A percentile compares a stretch with the other conserved stretches of the same genome.
These are phyloP conservation scores for Hetaerina americana DNA, from an alignment of 1,140 invertebrate species.

Conservation along the genomic window DNA sequence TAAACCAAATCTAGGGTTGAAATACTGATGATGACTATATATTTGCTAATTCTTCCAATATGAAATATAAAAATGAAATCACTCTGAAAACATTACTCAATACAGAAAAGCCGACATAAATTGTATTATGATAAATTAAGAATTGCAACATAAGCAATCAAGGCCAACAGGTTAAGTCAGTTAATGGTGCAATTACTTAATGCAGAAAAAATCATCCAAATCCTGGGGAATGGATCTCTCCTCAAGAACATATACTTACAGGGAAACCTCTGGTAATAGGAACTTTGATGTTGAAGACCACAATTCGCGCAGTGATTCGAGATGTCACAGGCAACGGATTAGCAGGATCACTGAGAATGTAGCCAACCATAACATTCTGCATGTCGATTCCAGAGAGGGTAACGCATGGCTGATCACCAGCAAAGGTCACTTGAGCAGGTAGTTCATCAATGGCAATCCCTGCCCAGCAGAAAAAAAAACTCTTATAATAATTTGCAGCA, in stretches of 20 bases:
- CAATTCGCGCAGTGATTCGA: constrained; percentile 79
- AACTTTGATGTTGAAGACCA: constrained; percentile 82
- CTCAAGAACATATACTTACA: constrained; percentile 32
- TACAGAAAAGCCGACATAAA: too few relatives aligned
- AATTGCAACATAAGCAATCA: too few relatives aligned
- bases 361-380: constrained; percentile 73
- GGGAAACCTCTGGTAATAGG: constrained; percentile 86
- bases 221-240: too few relatives aligned
- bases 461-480: constrained; percentile 34
- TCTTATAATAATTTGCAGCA: too few relatives aligned
- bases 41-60: too few relatives aligned
- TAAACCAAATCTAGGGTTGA: too few relatives aligned
- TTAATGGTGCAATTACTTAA: too few relatives aligned
- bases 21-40: too few relatives aligned
- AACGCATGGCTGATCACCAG: constrained; percentile 82
- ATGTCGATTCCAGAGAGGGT: constrained; percentile 71
- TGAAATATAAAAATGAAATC: too few relatives aligned
- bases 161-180: too few relatives aligned
- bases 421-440: constrained; percentile 61
- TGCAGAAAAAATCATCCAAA: constrained; percentile 3
- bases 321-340: constrained; percentile 64
- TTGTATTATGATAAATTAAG: too few relatives aligned
- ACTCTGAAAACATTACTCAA: too few relatives aligned
- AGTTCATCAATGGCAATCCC: constrained; percentile 59
- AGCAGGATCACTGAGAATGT: constrained; percentile 67